Percentiles rank a stretch among this genome's conserved stretches.
These are phyloP conservation scores for Dinothrombium tinctorium DNA, from an alignment of 1,140 invertebrate genomes.

Conservation along the genomic window DNA sequence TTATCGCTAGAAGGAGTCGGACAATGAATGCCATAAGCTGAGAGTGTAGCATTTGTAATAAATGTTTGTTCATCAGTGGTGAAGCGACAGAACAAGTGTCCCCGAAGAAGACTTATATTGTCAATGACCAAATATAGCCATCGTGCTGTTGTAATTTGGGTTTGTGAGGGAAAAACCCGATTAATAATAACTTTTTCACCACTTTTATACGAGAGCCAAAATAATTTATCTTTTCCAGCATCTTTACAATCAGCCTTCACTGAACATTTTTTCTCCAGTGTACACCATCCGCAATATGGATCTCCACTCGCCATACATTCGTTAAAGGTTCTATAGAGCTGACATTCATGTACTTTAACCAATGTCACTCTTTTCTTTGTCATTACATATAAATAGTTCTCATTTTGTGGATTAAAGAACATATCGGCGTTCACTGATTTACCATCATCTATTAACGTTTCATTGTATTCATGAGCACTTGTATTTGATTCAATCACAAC, in stretches of 20 bases:
- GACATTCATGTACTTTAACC: conserved; percentile 82
- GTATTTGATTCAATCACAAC: conserved; percentile 64
- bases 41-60: conserved; percentile 66
- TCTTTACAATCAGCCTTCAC: conserved; percentile 66
- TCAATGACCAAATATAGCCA: conserved; percentile 70
- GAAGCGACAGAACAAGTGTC: conserved; percentile 76
- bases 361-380: conserved; percentile 48
- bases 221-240: conserved; percentile 65
- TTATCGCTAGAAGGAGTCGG: conserved; percentile 77
- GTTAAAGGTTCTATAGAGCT: conserved; percentile 66
- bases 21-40: conserved; percentile 67
- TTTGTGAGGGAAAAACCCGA: conserved; percentile 59
- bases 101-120: conserved; percentile 64
- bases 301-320: conserved; percentile 77
- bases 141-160: conserved; percentile 76
- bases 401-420: conserved; percentile 45
- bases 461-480: conserved; percentile 64
- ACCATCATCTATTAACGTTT: conserved; percentile 52
- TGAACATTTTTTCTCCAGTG: conserved; percentile 87
- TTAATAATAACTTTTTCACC: conserved; percentile 86
- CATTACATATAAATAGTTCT: conserved; percentile 76
- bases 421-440: conserved; percentile 59
- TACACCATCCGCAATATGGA: conserved; percentile 96
- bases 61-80: conserved; percentile 67
- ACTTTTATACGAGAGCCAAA: conserved; percentile 89